Evolutionary conservation across 2,888 invertebrate genomes (phyloP).

Genomic region (Orthonychiurus folsomi): DNA sequence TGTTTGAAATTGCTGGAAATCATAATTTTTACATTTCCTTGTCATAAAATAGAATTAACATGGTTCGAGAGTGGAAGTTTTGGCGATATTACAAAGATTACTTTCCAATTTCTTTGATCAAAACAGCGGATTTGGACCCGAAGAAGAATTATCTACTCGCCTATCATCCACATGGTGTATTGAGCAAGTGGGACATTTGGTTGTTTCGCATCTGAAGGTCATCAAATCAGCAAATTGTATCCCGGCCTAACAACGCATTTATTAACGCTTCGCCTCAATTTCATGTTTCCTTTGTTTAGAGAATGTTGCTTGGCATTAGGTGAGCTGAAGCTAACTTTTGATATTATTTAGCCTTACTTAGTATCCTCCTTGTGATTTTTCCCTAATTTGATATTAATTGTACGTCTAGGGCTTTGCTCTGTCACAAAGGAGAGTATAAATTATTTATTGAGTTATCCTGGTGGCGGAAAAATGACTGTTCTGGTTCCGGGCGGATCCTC

Average conservation of each 20-base stretch:
- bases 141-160: slow-evolving; percentile 74
- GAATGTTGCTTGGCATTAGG: slow-evolving; percentile 57
- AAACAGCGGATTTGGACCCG: slow-evolving; percentile 71
- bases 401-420: slow-evolving; percentile 6
- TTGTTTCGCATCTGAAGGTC: slow-evolving; percentile 20
- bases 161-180: slow-evolving; percentile 82
- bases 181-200: slow-evolving; percentile 57
- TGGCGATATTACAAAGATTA: slow-evolving; percentile 51
- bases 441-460: too few species aligned
- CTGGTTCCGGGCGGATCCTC: too few species aligned
- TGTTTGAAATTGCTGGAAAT: too few species aligned
- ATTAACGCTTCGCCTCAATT: slow-evolving; percentile 57
- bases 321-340: too few species aligned
- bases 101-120: slow-evolving; percentile 50
- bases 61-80: too few species aligned
- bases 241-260: slow-evolving; percentile 55
- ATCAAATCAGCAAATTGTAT: slow-evolving; percentile 47
- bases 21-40: too few species aligned
- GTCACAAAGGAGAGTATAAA: too few species aligned
- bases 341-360: too few species aligned
- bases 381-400: too few species aligned
- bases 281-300: slow-evolving; percentile 60
- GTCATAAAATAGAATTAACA: too few species aligned
- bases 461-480: too few species aligned
- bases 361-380: too few species aligned